A percentile compares a stretch with the other conserved stretches of the same genome.
These are phyloP conservation scores for Neuroterus valhalla DNA, from an alignment of 1,140 invertebrate species.

Conservation along the genomic window DNA sequence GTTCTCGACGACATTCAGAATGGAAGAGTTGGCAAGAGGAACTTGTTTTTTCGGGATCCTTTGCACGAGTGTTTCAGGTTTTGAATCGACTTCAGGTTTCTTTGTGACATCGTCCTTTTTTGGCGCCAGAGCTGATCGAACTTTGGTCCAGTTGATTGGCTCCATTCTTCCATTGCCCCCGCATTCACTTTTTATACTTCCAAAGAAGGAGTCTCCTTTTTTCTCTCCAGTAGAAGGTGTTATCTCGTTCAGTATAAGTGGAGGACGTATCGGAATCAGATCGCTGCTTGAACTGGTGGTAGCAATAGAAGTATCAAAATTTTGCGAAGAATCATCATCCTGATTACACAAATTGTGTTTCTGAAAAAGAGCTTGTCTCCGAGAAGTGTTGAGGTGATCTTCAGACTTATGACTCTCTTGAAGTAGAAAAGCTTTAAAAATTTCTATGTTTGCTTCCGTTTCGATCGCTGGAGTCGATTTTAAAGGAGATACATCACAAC, in stretches of 20 bases:
- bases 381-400: too few relatives aligned
- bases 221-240: neutral
- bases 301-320: neutral
- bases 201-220: neutral
- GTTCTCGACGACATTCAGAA: too few relatives aligned
- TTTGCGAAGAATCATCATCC: neutral
- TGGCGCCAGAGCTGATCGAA: neutral
- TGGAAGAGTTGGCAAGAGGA: too few relatives aligned
- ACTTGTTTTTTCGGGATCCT: too few relatives aligned
- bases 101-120: neutral
- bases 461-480: too few relatives aligned
- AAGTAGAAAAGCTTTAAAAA: too few relatives aligned
- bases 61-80: too few relatives aligned
- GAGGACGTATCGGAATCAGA: neutral
- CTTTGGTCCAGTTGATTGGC: slow-evolving; percentile 47
- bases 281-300: neutral
- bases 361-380: neutral
- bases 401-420: too few relatives aligned
- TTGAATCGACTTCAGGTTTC: neutral
- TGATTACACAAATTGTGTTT: neutral
- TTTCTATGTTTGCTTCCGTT: too few relatives aligned
- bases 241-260: neutral
- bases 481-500: too few relatives aligned
- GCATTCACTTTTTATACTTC: slow-evolving; percentile 11
- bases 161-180: slow-evolving; percentile 37